Base-by-base conservation (phyloP, 2,888 invertebrate species). In the Serrognathus titanus region DNA sequence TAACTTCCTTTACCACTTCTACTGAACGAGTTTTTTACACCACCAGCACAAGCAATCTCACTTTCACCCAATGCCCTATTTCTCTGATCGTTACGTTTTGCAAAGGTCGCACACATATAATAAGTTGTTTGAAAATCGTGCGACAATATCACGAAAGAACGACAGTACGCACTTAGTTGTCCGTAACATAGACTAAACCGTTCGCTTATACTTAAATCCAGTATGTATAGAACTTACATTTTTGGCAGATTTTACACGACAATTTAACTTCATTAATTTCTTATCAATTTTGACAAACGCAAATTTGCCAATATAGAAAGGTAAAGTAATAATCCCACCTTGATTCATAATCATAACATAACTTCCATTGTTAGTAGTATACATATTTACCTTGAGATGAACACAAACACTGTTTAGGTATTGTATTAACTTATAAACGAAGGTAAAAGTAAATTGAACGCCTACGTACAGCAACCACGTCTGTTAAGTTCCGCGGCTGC, bases 41-140 rank as follows among this genome's bases (percentile, higher is more conserved):
- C 64, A 66, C 64, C 64, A 64, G 64, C 60, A 66, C 55, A 61
- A 58, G 53, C 60, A 52, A 52, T 53, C 61, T 73, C 68, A 76
- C 76, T 76, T 76, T 76, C 76, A 73, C 74, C 72, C 63, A 70
- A 67, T 75, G 75, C 70, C 74, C 75, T 70, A 73, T 74, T 71
- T 75, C 43, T 10, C 48, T 38, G 40, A 39, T 13, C 13, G n/a
- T 48, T 38, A 37, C n/a, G 45, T 43, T 13, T 40, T 12, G 11
- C 40, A 12, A 13, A 41, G 39, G 3, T 37, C 45, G 50, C 49
- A 37, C 43, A 55, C 46, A 45, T 45, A 36, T 38, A 48, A 31
- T 31, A 31, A 16, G 24, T 5, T 31, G 24, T 31, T 31, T 31
- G 24, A 31, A 31, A 31, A 31, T 31, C 24, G 24, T 31, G 24